Evolutionary conservation across 2,888 invertebrate species (phyloP).

Genomic region (Serripes groenlandicus): DNA sequence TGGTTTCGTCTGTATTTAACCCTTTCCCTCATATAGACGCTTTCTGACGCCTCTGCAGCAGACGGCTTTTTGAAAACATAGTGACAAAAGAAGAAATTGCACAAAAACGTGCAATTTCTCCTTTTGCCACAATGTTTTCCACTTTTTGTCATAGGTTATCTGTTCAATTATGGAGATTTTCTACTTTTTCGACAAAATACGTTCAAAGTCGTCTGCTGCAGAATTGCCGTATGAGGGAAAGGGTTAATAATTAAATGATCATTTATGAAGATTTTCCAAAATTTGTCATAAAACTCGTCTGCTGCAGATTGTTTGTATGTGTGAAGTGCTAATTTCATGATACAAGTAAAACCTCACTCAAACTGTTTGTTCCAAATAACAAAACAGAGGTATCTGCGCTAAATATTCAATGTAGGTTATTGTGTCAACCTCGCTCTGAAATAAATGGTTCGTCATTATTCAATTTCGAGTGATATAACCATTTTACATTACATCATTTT

Average conservation of each 20-base stretch:
- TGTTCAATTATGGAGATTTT: too few species aligned
- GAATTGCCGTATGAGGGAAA: background rate
- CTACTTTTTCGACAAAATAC: too few species aligned
- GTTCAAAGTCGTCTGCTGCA: too few species aligned
- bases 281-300: background rate
- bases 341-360: background rate
- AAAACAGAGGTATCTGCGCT: conserved; percentile 24
- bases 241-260: background rate
- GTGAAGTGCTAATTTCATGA: too few species aligned
- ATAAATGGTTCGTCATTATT: too few species aligned
- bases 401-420: conserved; percentile 41
- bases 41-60: too few species aligned
- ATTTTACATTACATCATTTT: background rate
- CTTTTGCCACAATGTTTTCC: too few species aligned
- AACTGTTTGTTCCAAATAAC: background rate
- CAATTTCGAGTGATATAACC: background rate
- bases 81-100: background rate
- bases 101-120: background rate
- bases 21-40: too few species aligned
- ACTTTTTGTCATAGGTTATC: too few species aligned
- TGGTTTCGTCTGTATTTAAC: too few species aligned
- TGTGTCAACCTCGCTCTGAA: conserved; percentile 18
- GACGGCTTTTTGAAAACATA: too few species aligned
- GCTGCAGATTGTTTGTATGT: background rate
- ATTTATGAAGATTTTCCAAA: background rate